Evolutionary conservation across 2,113 vertebrate species (phyloP).

Genomic region (Rhipidura dahli): DNA sequence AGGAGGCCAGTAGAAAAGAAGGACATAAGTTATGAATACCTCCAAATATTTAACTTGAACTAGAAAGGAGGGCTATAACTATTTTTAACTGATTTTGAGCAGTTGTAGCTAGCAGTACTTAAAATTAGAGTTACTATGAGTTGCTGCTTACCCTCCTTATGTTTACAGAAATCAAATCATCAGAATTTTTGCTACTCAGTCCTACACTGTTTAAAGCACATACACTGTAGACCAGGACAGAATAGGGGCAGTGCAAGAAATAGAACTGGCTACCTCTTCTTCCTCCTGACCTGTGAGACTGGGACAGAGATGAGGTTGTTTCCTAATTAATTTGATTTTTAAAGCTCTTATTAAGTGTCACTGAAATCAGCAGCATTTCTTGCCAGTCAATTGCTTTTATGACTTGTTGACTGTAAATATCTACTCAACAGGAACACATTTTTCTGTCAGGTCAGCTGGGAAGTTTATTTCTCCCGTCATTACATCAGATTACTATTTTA

Average conservation of each 20-base stretch:
- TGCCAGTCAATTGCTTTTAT: not conserved
- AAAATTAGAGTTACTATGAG: not conserved
- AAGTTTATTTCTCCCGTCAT: conserved; percentile 37
- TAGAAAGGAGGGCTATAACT: not conserved
- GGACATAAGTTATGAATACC: not conserved
- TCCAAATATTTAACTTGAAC: not conserved
- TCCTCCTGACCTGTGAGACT: not conserved
- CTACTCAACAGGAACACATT: not conserved
- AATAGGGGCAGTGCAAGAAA: not conserved
- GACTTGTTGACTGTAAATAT: not conserved
- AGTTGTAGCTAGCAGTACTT: not conserved
- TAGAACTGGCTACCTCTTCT: not conserved
- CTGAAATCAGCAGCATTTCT: not conserved
- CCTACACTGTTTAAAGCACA: not conserved
- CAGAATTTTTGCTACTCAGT: not conserved
- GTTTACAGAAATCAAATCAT: not conserved
- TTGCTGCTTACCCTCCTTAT: not conserved
- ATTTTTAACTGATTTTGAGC: not conserved
- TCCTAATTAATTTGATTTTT: not conserved
- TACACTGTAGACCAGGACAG: not conserved
- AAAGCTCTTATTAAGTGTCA: not conserved
- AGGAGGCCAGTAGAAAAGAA: not conserved
- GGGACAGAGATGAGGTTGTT: not conserved
- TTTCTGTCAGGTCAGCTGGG: conserved; percentile 9
- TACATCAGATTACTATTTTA: conserved; percentile 36